Base-by-base conservation (phyloP, 2,888 invertebrate species). In the Nemoura dubitans region DNA sequence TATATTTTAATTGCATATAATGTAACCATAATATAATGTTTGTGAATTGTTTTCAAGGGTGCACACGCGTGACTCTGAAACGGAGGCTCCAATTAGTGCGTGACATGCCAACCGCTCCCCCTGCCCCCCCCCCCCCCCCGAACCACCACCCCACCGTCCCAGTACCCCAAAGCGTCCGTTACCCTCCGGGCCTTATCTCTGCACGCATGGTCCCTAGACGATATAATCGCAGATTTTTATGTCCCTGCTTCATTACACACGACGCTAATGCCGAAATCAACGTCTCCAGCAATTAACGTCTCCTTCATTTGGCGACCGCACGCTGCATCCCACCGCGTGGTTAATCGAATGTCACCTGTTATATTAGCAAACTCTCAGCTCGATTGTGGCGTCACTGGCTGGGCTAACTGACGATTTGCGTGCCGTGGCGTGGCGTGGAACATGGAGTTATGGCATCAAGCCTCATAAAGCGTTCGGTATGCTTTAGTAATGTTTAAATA, bases 21-120 rank as follows among this genome's bases (percentile, higher is more conserved):
- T n/a, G n/a, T n/a, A n/a, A n/a, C n/a, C 21, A 21, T 14, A 59
- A 59, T 59, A n/a, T n/a, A n/a, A n/a, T 59, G 59, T 59, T 1
- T 59, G 59, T 59, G 14, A 59, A 59, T 59, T 59, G 59, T 59
- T 59, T 59, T 59, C 59, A 59, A 59, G 59, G 59, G 59, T 59
- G 59, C 14, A 59, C 59, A 59, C 14, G 59, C 59, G 59, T 59
- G 59, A 21, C 59, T 3, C 16, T 14, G 21, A 59, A 59, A 59
- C 21, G 59, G 6, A 14, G 14, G 14, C 59, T 36, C 16, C 59
- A 59, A 21, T 59, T 21, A 59, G 16, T 59, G 59, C 59, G 21
- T 59, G 59, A 21, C 59, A 21, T 59, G 59, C 21, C 59, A 1
- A 7, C 21, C n/a, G n/a, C n/a, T n/a, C n/a, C n/a, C n/a, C n/a